Base-by-base conservation (phyloP, 2,888 invertebrate species). In the Amblyteles armatorius region DNA sequence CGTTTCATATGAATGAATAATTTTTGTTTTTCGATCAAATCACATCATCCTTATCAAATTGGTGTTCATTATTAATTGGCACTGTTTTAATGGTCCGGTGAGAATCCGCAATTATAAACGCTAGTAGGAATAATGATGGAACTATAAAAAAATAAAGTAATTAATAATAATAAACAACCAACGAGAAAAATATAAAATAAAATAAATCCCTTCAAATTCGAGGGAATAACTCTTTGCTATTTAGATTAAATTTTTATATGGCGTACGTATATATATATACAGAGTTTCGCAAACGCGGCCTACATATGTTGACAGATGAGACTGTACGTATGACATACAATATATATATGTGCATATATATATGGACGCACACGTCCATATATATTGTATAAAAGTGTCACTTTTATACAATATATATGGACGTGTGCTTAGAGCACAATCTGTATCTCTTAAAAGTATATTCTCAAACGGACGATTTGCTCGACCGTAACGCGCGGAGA, bases 1-100 rank as follows among this genome's bases (percentile, higher is more conserved):
- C 29, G 5, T 63, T 71, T 29, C 9, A 33, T 71, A 71, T 29
- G 52, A 76, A 44, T 73, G 16, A 63, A 65, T 63, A 19, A 3
- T 40, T 22, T 9, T 67, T 22, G 11, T 19, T 11, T 65, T 40
- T 67, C 26, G 3, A 19, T 67, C 22, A 9, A 55, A 36, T 67
- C 36, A 11, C 40, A 16, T 33, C 9, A 6, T 67, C n/a, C 11
- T 19, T 16, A 16, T 40, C 65, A 40, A 29, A 60, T 22, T 60
- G 44, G 19, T 57, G 22, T 26, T 57, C 57, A 26, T 57, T 57
- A 11, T 57, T 57, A 13, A 57, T 22, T 57, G 22, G 11, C 26
- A 57, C 57, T 19, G 22, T 26, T 22, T 57, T 26, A 26, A 11
- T 57, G 11, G 19, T 57, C 11, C 3, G 22, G 11, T 11, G 11